These are phyloP conservation scores for Hippocampus kuda DNA, from an alignment of 2,797 vertebrate genomes.

Conservation along the genomic window DNA sequence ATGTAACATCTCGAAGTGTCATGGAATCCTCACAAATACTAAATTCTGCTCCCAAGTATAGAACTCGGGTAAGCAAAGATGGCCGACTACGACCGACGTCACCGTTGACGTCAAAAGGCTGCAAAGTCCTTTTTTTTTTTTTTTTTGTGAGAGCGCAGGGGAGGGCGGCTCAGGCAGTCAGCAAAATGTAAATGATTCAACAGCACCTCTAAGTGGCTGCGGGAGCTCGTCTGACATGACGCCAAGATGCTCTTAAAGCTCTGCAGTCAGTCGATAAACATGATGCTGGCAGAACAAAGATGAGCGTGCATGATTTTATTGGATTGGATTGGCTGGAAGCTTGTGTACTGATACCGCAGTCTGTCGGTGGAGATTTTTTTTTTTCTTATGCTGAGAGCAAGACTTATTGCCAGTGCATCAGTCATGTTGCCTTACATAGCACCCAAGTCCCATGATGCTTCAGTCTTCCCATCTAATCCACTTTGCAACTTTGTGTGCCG, in stretches of 20 bases:
- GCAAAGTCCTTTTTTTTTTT: no score
- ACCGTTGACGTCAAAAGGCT: not conserved
- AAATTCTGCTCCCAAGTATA: not conserved
- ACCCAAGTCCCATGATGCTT: slow-evolving; percentile 26
- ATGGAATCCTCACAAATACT: not conserved
- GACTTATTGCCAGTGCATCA: slow-evolving; percentile 24
- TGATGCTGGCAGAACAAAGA: slow-evolving; percentile 7
- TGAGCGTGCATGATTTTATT: slow-evolving; percentile 2
- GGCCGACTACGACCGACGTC: slow-evolving; percentile 25
- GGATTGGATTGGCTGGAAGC: not conserved
- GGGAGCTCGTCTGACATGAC: slow-evolving; percentile 30
- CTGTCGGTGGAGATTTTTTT: not conserved
- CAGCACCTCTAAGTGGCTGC: slow-evolving; percentile 61
- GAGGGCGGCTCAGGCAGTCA: slow-evolving; percentile 15
- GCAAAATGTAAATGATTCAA: slow-evolving; percentile 56
- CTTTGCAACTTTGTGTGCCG: slow-evolving; percentile 6
- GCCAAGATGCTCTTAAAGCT: slow-evolving; percentile 7
- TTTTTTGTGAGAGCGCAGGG: not conserved
- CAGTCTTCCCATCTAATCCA: slow-evolving; percentile 15
- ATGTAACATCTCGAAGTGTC: not conserved
- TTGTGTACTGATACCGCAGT: not conserved
- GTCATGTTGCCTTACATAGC: slow-evolving; percentile 20
- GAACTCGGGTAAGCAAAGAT: not conserved
- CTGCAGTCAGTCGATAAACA: slow-evolving; percentile 20
- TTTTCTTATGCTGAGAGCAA: not conserved